phyloP scores from a whole-genome alignment of 2,797 vertebrate species.

The Rhynchotus rufescens region DNA sequence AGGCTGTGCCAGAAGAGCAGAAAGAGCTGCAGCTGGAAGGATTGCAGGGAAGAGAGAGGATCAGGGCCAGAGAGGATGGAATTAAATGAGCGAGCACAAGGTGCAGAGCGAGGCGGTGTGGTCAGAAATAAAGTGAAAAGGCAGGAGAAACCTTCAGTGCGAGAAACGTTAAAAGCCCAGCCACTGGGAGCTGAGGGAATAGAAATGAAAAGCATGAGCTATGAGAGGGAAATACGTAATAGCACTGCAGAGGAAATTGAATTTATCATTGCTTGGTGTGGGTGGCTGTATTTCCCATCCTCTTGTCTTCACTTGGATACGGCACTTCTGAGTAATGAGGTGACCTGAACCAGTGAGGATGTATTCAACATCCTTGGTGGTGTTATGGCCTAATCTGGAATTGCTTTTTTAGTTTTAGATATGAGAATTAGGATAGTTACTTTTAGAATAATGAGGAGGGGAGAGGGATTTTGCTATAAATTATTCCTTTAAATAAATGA shows the following conservation, averaged over 20 bases:
- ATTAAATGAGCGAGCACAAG: neutral
- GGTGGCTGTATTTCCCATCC: conserved; percentile 44
- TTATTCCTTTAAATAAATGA: neutral
- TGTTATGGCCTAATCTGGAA: neutral
- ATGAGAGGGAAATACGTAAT: neutral
- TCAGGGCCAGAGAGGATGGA: neutral
- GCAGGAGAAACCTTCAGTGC: neutral
- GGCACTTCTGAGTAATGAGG: conserved; percentile 32
- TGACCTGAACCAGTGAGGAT: conserved; percentile 34
- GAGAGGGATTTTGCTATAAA: conserved; percentile 11
- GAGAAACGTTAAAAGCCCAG: neutral
- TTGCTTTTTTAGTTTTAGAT: neutral
- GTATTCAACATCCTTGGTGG: neutral
- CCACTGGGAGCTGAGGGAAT: neutral
- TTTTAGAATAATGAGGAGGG: conserved; percentile 7
- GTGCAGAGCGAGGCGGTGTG: neutral
- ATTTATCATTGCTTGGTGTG: conserved; percentile 4
- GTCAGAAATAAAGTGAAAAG: neutral
- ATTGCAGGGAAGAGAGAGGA: neutral
- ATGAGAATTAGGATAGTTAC: neutral
- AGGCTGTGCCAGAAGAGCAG: conserved; percentile 26
- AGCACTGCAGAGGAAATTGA: neutral
- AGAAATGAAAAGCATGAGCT: conserved; percentile 31
- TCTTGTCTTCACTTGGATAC: conserved; percentile 28
- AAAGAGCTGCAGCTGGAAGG: neutral